These are phyloP conservation scores for Sebastes nivosus DNA, from an alignment of 2,797 vertebrate species.

Conservation along the genomic window DNA sequence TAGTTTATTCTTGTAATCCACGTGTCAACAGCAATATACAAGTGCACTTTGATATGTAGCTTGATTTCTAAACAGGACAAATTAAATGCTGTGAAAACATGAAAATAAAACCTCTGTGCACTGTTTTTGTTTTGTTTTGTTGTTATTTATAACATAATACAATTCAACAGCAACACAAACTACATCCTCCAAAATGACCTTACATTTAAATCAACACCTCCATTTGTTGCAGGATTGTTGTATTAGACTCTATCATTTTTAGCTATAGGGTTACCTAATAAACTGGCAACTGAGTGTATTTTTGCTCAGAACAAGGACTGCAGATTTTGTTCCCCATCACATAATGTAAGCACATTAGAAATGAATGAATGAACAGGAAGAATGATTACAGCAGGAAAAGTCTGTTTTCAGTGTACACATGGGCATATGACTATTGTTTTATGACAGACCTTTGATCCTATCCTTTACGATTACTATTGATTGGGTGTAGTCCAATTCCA, in stretches of 20 bases:
- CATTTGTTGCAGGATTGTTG: not conserved
- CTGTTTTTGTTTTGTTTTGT: not conserved
- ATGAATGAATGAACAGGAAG: not conserved
- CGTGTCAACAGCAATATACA: not conserved
- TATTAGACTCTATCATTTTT: not conserved
- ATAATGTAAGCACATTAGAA: not conserved
- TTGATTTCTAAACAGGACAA: not conserved
- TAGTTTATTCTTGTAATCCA: not conserved
- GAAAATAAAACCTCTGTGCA: conserved; percentile 41
- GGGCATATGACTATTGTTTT: not conserved
- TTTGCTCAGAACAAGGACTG: not conserved
- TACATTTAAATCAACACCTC: not conserved
- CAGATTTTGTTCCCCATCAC: not conserved
- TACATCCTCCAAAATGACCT: not conserved
- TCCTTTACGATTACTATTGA: not conserved
- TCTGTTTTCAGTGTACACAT: not conserved
- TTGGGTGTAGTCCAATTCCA: not conserved
- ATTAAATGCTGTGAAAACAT: conserved; percentile 17
- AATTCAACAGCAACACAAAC: not conserved
- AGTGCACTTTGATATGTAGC: conserved; percentile 1
- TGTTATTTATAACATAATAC: not conserved
- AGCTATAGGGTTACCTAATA: not conserved
- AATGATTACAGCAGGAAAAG: not conserved
- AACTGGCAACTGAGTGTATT: not conserved
- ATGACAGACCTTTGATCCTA: not conserved